Evolutionary conservation across 2,113 vertebrate species (phyloP).

Genomic region (Ciconia boyciana): DNA sequence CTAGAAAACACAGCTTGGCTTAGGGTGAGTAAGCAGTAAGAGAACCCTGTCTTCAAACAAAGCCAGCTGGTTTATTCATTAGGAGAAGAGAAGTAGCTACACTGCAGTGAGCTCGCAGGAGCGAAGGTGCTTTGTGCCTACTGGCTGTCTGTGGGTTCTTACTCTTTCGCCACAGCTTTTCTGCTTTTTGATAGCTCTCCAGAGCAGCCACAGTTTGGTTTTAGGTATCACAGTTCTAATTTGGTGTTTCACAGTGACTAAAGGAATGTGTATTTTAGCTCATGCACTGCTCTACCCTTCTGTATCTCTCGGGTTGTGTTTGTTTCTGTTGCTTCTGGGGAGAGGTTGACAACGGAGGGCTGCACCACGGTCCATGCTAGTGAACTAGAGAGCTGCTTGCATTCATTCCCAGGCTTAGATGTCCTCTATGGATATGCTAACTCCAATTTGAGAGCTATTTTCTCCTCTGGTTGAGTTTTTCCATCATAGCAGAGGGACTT

Average conservation of each 20-base stretch:
- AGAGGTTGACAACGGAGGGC: background rate
- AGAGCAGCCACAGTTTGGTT: background rate
- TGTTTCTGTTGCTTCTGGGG: background rate
- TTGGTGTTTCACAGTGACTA: background rate
- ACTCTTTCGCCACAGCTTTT: background rate
- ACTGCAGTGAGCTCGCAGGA: background rate
- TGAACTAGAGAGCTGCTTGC: background rate
- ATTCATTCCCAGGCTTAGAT: background rate
- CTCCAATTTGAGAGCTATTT: background rate
- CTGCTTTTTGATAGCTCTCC: background rate
- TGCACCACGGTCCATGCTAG: background rate
- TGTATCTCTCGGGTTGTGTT: background rate
- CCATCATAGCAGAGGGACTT: background rate
- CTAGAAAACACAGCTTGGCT: background rate
- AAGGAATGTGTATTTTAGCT: background rate
- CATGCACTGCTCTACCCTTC: background rate
- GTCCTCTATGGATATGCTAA: background rate
- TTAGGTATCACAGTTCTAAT: background rate
- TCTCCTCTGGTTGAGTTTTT: background rate
- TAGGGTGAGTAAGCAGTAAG: background rate
- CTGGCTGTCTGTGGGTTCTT: background rate
- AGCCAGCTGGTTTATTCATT: background rate
- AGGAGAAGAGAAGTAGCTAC: background rate
- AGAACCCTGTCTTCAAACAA: background rate
- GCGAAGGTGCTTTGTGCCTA: background rate